A percentile compares a stretch with the other conserved stretches of the same genome.
phyloP scores from a whole-genome alignment of 2,113 vertebrate species.

The Sinocyclocheilus maitianheensis region DNA sequence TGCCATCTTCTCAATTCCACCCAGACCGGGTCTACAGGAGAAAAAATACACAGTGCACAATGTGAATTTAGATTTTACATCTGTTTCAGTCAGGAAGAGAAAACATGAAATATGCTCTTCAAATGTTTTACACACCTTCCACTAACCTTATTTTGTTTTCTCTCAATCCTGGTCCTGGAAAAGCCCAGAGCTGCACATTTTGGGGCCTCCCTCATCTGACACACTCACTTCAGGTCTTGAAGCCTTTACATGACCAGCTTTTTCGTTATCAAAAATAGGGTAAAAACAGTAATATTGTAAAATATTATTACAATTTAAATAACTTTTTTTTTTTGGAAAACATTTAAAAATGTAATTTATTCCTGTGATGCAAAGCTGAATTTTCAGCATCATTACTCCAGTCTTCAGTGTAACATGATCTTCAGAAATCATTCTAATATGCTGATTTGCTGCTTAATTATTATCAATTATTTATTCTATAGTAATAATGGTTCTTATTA shows the following conservation, averaged over 20 bases:
- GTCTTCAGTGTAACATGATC: not conserved
- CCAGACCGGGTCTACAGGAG: conserved; percentile 63
- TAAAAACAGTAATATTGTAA: not conserved
- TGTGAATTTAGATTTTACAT: conserved; percentile 57
- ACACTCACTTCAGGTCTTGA: not conserved
- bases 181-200: not conserved
- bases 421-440: not conserved
- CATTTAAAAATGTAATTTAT: not conserved
- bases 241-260: not conserved
- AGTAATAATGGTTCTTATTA: not conserved
- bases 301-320: not conserved
- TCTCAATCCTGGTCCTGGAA: not conserved
- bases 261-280: not conserved
- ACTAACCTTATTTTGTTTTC: not conserved
- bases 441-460: not conserved
- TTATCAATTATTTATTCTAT: not conserved
- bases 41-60: conserved; percentile 47
- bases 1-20: conserved; percentile 60
- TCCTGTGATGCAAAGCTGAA: not conserved
- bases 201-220: not conserved
- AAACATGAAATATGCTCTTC: conserved; percentile 9
- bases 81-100: conserved; percentile 49
- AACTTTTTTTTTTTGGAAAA: not conserved
- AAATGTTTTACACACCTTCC: not conserved
- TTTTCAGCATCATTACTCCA: not conserved